A percentile compares a stretch with the other conserved stretches of the same genome.
Conservation (phyloP, 1,140 invertebrate species). For the Bombus terrestris region DNA sequence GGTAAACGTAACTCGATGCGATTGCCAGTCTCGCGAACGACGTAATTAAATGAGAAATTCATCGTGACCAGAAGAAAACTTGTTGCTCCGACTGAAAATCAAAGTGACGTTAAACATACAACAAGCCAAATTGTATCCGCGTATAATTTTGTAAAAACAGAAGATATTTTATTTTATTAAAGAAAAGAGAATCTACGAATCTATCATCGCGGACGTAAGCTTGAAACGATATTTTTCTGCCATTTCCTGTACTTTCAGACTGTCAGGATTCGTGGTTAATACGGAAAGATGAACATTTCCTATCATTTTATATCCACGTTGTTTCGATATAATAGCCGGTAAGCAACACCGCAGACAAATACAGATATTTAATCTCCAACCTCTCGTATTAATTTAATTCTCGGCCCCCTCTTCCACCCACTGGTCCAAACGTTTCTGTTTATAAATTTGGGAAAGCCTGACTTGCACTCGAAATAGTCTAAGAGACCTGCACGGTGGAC, state of each 20-base stretch:
- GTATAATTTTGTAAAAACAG: not conserved
- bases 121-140: not conserved
- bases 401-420: constrained; percentile 50
- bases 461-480: constrained; percentile 79
- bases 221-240: not conserved
- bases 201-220: no score
- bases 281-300: not conserved
- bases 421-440: constrained; percentile 66
- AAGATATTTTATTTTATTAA: not conserved
- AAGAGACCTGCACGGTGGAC: constrained; percentile 60
- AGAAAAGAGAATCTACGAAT: not conserved
- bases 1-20: no score
- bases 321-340: not conserved
- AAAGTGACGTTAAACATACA: not conserved
- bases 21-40: not conserved
- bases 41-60: not conserved
- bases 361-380: constrained; percentile 73
- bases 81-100: not conserved
- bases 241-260: not conserved
- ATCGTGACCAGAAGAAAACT: not conserved
- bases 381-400: constrained; percentile 74
- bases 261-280: not conserved
- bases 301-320: no score
- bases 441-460: constrained; percentile 81
- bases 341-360: not conserved